phyloP scores from a whole-genome alignment of 2,888 invertebrate species.

The Agrotis ipsilon region DNA sequence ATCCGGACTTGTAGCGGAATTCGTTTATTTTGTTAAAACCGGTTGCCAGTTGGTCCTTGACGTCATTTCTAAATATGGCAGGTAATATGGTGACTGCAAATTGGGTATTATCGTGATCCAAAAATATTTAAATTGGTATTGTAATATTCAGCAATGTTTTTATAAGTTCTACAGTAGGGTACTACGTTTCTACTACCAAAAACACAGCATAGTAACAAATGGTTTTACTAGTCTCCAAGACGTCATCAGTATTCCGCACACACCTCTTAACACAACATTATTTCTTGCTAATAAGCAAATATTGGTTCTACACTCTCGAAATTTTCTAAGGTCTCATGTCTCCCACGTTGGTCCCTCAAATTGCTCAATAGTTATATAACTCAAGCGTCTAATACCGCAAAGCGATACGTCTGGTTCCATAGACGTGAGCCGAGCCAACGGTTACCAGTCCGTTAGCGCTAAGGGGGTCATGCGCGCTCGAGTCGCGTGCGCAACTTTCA shows the following conservation, averaged over 20 bases:
- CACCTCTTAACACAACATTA: conserved; percentile 15
- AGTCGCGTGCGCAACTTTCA: conserved; percentile 85
- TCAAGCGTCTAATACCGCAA: conserved; percentile 56
- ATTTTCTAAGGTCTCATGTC: conserved; percentile 34
- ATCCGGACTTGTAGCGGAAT: conserved; percentile 6
- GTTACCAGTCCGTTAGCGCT: conserved; percentile 78
- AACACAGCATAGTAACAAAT: conserved; percentile 3
- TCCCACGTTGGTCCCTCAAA: conserved; percentile 49
- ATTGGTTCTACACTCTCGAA: conserved; percentile 41
- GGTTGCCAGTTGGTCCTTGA: conserved; percentile 29
- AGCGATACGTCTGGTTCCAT: conserved; percentile 53
- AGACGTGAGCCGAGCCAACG: conserved; percentile 62
- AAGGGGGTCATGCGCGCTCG: conserved; percentile 82
- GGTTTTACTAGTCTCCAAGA: background rate
- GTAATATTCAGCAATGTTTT: background rate
- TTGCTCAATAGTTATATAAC: conserved; percentile 64
- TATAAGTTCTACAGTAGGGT: background rate
- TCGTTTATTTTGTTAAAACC: conserved; percentile 43
- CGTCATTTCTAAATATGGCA: conserved; percentile 38
- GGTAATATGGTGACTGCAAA: background rate
- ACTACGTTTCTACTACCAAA: background rate
- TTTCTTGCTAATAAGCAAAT: conserved; percentile 41
- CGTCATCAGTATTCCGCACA: conserved; percentile 3
- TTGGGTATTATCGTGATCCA: background rate
- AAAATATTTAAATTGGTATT: conserved; percentile 5